A percentile compares a stretch with the other conserved stretches of the same genome.
Conservation (phyloP, 35 echinoderm and acorn worm species). For the Holothuria glaberrima region DNA sequence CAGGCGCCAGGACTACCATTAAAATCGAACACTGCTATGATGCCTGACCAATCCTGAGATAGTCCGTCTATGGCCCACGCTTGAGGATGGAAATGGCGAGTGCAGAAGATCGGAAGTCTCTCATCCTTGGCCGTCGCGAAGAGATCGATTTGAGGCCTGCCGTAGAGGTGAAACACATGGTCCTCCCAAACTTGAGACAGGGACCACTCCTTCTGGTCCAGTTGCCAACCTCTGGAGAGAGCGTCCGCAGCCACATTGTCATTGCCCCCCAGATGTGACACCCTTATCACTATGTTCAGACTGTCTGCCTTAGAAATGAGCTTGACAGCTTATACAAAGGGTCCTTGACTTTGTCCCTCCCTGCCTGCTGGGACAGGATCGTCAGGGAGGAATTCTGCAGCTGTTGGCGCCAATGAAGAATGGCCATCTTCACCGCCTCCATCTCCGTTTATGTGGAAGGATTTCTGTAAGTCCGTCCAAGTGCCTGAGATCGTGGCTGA, state of each 20-base stretch:
- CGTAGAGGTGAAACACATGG: background rate
- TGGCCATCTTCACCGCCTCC: background rate
- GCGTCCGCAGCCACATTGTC: background rate
- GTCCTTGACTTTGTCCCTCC: too few relatives aligned
- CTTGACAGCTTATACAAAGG: too few relatives aligned
- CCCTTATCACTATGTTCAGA: background rate
- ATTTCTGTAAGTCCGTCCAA: too few relatives aligned
- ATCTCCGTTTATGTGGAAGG: background rate
- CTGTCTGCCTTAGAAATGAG: too few relatives aligned
- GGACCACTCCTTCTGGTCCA: background rate
- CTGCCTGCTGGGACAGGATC: background rate
- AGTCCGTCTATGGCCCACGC: background rate
- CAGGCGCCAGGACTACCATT: too few relatives aligned
- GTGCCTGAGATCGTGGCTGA: too few relatives aligned
- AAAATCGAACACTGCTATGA: too few relatives aligned
- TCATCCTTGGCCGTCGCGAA: background rate
- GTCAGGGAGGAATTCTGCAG: too few relatives aligned
- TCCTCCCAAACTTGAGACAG: background rate
- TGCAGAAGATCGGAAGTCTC: background rate
- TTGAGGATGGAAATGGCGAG: background rate
- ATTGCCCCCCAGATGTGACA: background rate
- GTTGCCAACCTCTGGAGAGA: background rate
- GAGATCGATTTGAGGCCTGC: background rate
- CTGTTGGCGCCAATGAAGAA: too few relatives aligned
- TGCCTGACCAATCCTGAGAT: too few relatives aligned